Percentiles rank a stretch among this genome's conserved stretches.
Conservation (phyloP, 2,797 vertebrate species). For the Babyrousa celebensis region DNA sequence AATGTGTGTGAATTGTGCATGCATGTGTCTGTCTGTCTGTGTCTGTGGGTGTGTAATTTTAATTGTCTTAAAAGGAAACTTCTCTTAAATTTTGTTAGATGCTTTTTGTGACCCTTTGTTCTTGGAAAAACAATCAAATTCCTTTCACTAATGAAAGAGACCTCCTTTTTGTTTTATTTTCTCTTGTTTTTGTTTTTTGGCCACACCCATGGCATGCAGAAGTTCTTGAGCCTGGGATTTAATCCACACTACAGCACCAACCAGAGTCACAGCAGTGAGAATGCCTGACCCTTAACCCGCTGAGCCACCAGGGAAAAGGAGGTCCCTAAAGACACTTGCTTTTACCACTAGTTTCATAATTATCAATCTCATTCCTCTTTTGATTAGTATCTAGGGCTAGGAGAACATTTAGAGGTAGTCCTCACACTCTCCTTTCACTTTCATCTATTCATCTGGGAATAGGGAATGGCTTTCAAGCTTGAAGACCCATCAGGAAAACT, state of each 20-base stretch:
- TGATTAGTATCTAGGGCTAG: background rate
- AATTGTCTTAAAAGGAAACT: conserved; percentile 7
- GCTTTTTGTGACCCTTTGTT: background rate
- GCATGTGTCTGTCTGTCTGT: background rate
- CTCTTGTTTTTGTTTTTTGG: too few species aligned
- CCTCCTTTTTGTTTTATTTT: too few species aligned
- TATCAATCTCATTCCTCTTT: conserved; percentile 24
- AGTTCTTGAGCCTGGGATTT: too few species aligned
- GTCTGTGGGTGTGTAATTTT: background rate
- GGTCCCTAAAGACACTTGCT: background rate
- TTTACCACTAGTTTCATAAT: background rate
- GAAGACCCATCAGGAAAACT: background rate
- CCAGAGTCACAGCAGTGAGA: too few species aligned
- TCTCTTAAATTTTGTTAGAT: background rate
- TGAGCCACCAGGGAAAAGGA: too few species aligned
- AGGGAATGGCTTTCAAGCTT: background rate
- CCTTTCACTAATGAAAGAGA: background rate
- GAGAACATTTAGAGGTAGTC: background rate
- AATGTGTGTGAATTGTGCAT: background rate
- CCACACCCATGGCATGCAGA: too few species aligned
- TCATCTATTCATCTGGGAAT: background rate
- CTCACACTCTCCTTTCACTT: background rate
- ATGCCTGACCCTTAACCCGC: too few species aligned
- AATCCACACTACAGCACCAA: too few species aligned
- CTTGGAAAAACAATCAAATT: background rate